Evolutionary conservation across 2,113 vertebrate species (phyloP).

Genomic region (Sylvia atricapilla): DNA sequence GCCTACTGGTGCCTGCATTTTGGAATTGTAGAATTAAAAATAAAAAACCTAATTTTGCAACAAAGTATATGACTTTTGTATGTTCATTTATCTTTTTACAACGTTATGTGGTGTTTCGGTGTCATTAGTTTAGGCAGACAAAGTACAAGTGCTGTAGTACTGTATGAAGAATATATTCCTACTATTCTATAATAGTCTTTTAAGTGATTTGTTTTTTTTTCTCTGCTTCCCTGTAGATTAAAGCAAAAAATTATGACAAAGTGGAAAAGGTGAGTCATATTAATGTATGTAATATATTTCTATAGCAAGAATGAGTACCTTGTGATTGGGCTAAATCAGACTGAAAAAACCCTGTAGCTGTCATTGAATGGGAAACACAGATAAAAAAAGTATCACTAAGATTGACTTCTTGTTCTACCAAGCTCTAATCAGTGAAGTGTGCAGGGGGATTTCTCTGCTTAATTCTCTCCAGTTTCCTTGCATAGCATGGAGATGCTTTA

Average conservation of each 20-base stretch:
- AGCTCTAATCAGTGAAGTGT: not conserved
- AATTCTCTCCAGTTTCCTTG: not conserved
- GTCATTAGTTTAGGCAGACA: not conserved
- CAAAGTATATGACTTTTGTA: not conserved
- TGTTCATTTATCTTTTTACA: not conserved
- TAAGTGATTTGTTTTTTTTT: slow-evolving; percentile 78
- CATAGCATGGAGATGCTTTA: not conserved
- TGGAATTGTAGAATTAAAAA: not conserved
- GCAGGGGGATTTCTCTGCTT: not conserved
- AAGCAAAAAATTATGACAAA: slow-evolving; percentile 99
- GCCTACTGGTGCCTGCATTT: not conserved
- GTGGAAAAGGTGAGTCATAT: slow-evolving; percentile 96
- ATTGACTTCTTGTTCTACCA: not conserved
- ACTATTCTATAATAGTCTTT: slow-evolving; percentile 32
- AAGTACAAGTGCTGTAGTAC: not conserved
- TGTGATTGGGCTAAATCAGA: not conserved
- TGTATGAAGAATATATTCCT: slow-evolving; percentile 46
- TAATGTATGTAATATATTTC: not conserved
- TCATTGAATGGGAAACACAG: not conserved
- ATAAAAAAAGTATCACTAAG: not conserved
- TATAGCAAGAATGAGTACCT: not conserved
- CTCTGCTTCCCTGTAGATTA: slow-evolving; percentile 90
- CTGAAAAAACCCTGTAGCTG: not conserved
- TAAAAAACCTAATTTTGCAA: not conserved
- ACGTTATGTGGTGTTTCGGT: not conserved